phyloP scores from a whole-genome alignment of 2,888 invertebrate genomes.

The Euspilapteryx auroguttella region DNA sequence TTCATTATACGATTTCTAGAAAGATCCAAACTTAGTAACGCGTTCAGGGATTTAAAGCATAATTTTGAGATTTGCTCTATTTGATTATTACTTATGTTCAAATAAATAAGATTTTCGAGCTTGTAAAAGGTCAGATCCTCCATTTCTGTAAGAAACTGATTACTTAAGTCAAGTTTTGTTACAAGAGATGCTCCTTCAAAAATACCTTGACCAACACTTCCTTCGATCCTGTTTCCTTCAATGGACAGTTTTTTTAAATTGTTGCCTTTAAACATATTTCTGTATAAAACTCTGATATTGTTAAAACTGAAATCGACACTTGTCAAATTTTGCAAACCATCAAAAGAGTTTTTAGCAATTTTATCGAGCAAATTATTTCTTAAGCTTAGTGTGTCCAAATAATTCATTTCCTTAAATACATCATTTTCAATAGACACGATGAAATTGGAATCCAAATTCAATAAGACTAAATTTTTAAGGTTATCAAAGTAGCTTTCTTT shows the following conservation, averaged over 20 bases:
- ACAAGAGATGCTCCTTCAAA: conserved; percentile 24
- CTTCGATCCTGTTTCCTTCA: conserved; percentile 19
- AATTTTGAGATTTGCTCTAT: conserved; percentile 16
- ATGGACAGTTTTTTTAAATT: conserved; percentile 18
- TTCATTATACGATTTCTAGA: conserved; percentile 22
- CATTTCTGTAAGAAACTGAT: conserved; percentile 19
- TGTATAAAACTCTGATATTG: conserved; percentile 19
- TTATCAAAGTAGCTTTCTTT: conserved; percentile 17
- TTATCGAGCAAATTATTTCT: conserved; percentile 17
- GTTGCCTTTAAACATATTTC: conserved; percentile 21
- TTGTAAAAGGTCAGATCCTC: conserved; percentile 27
- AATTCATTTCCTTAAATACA: conserved; percentile 15
- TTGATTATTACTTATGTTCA: conserved; percentile 24
- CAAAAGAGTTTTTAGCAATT: conserved; percentile 16
- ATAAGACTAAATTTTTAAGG: conserved; percentile 14
- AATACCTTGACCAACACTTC: conserved; percentile 18
- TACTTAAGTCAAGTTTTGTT: conserved; percentile 18
- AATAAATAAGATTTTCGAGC: conserved; percentile 13
- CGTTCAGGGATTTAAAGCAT: conserved; percentile 18
- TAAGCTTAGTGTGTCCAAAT: conserved; percentile 16
- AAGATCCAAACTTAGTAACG: conserved; percentile 20
- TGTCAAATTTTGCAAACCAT: conserved; percentile 11
- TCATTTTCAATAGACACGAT: conserved; percentile 16
- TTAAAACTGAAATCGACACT: conserved; percentile 23
- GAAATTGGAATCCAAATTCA: conserved; percentile 21